These are phyloP conservation scores for Cynopterus sphinx DNA, from an alignment of 2,797 vertebrate species.

Conservation along the genomic window DNA sequence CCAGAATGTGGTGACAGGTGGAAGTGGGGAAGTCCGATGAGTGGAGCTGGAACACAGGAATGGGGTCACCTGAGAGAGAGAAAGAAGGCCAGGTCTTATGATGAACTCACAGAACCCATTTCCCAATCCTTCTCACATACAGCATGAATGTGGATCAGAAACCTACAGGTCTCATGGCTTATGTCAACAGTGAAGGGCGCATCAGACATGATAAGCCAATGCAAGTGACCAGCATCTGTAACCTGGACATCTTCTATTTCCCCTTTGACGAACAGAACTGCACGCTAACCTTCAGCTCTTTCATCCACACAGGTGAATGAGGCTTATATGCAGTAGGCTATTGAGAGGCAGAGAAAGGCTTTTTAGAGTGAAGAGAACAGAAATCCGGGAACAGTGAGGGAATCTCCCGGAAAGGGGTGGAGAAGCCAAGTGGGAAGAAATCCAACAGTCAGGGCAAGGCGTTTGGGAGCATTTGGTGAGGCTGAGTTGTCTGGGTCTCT, in stretches of 20 bases:
- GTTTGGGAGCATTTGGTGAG: background rate
- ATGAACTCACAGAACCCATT: background rate
- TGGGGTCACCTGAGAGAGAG: background rate
- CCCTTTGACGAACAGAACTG: conserved; percentile 91
- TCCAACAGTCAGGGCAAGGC: background rate
- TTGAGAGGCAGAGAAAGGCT: background rate
- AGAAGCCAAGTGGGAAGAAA: background rate
- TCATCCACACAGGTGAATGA: conserved; percentile 89
- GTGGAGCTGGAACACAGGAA: background rate
- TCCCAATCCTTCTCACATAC: background rate
- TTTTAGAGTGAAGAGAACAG: background rate
- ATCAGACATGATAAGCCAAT: conserved; percentile 90
- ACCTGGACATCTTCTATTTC: conserved; percentile 90
- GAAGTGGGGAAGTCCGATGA: background rate
- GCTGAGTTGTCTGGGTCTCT: conserved; percentile 12
- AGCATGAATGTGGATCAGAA: conserved; percentile 91
- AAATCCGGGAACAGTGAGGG: background rate
- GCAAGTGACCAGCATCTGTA: conserved; percentile 88
- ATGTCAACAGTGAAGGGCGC: conserved; percentile 88
- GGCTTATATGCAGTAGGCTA: background rate
- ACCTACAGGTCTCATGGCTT: conserved; percentile 88
- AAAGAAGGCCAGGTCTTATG: background rate
- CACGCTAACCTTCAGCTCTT: conserved; percentile 89
- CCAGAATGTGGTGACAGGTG: background rate
- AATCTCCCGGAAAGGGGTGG: background rate